Evolutionary conservation across 2,888 invertebrate species (phyloP), one percentile per base, ranked within the genome.

Genomic region (Tanypteryx hageni): DNA sequence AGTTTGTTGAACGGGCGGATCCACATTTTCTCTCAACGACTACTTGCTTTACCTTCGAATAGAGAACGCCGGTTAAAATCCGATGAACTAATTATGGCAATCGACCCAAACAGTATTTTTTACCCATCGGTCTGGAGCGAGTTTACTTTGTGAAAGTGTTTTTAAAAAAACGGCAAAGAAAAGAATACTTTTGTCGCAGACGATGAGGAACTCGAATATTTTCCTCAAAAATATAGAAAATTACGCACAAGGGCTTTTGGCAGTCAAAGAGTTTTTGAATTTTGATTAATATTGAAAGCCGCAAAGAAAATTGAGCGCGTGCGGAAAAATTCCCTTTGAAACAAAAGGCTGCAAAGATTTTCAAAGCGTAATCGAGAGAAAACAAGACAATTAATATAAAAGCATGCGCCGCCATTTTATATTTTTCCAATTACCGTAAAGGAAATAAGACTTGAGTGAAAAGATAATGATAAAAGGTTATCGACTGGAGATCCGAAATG

Each of bases 401-500:
- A 76, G 76, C 76, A 76, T 27, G 22, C 76, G 76, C 27, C 27
- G 76, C 76, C 76, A 27, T 76, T 76, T 76, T 76, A 76, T 76
- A 76, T 76, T 76, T 68, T 76, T 76, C 76, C 76, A 76, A 76
- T 76, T 76, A 76, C 76, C 76, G 76, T 10, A 44, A 61, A 31
- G 86, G 86, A 61, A 89, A 68, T 64, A 27, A 68, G 10, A 64
- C 64, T 89, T 89, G 44, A 89, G 61, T 89, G 86, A 86, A 86
- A 86, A 61, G 86, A 86, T 86, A 86, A 86, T 86, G 68, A 89
- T 89, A 68, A 68, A 68, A 68, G 89, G 89, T 89, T 89, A 89
- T 64, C 56, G 16, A 44, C 44, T 64, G 44, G 18, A 18, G 16
- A 11, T 89, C 27, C 68, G 61, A 27, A 86, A 86, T 61, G 86